Evolutionary conservation across 2,888 invertebrate genomes (phyloP).

Genomic region (Xanthia togata): DNA sequence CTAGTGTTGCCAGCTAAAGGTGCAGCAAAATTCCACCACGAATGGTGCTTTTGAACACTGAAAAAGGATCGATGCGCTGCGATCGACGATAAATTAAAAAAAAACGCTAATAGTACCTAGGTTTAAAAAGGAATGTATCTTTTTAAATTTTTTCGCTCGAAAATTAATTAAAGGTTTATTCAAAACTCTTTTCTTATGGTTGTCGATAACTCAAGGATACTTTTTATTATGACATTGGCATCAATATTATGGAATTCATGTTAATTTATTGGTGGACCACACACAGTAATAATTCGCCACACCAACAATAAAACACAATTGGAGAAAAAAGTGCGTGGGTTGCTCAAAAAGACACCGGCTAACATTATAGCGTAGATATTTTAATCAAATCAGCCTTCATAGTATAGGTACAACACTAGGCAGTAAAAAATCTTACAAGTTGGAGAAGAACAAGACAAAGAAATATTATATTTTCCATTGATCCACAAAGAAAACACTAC

Average conservation of each 20-base stretch:
- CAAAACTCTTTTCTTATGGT: neutral
- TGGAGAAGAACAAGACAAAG: neutral
- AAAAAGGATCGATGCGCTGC: constrained; percentile 3
- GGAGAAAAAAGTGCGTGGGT: constrained; percentile 34
- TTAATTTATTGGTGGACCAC: constrained; percentile 41
- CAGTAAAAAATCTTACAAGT: neutral
- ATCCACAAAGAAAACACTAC: neutral
- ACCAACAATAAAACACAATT: constrained; percentile 27
- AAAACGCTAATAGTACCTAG: neutral
- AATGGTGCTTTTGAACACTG: neutral
- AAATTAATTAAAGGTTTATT: constrained; percentile 4
- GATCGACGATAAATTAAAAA: neutral
- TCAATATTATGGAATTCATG: constrained; percentile 25
- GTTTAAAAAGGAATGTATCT: constrained; percentile 7
- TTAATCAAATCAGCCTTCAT: neutral
- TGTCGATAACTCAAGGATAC: constrained; percentile 1
- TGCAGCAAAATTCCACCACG: constrained; percentile 9
- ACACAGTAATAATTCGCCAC: constrained; percentile 25
- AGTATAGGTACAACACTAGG: neutral
- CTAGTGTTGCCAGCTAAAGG: constrained; percentile 42
- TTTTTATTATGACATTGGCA: constrained; percentile 28
- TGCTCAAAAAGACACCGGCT: constrained; percentile 8
- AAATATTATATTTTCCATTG: neutral
- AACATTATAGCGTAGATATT: neutral
- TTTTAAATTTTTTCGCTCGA: neutral